Evolutionary conservation across 2,888 invertebrate genomes (phyloP).

Genomic region (Tubulanus polymorphus): DNA sequence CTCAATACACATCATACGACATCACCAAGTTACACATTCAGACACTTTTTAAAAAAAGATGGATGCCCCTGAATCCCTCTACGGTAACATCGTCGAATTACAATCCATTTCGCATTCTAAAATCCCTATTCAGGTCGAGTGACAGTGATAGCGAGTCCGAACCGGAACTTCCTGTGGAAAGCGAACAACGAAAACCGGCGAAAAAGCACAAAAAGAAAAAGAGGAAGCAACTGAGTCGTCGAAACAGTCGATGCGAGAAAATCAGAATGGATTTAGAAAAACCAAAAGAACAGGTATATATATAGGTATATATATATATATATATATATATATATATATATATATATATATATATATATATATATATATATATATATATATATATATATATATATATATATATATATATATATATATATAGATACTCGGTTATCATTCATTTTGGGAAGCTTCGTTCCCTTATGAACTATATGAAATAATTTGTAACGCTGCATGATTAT

Average conservation of each 20-base stretch:
- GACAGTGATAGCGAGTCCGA: slow-evolving; percentile 52
- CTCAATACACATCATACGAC: too few relatives aligned
- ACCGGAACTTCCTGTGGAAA: slow-evolving; percentile 38
- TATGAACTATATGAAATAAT: too few relatives aligned
- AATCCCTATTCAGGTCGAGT: slow-evolving; percentile 36
- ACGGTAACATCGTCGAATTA: too few relatives aligned
- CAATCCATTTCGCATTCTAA: background rate
- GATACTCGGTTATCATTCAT: too few relatives aligned
- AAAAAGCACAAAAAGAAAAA: slow-evolving; percentile 36
- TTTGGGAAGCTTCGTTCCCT: too few relatives aligned
- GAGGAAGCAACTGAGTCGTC: too few relatives aligned
- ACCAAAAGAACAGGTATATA: background rate
- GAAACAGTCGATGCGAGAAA: background rate
- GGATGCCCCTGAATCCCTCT: too few relatives aligned
- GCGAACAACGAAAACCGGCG: slow-evolving; percentile 32
- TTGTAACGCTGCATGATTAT: too few relatives aligned
- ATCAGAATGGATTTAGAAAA: slow-evolving; percentile 5
- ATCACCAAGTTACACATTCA: too few relatives aligned
- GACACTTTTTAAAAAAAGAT: too few relatives aligned
- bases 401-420: background rate
- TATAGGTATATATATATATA: too few relatives aligned
- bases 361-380: background rate
- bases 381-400: background rate
- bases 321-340: slow-evolving; percentile 1
- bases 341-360: slow-evolving; percentile 2